Percentiles rank a stretch among this genome's conserved stretches.
Evolutionary conservation across 1,140 invertebrate genomes (phyloP).

Genomic region (Agrypnia vestita): DNA sequence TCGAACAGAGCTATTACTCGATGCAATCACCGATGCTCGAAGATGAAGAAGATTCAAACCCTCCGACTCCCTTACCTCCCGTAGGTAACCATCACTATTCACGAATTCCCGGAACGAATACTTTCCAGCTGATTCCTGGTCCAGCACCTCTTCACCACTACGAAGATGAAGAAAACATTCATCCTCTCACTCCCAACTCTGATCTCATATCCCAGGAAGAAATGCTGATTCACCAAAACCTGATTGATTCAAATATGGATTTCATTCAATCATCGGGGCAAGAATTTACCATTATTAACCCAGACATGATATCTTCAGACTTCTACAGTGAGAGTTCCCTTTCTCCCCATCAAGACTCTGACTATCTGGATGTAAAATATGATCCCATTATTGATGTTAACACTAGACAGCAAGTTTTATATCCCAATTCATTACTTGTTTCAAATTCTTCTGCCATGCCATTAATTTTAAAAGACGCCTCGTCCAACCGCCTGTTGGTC

Average conservation of each 20-base stretch:
- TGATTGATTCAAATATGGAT: slow-evolving; percentile 67
- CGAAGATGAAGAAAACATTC: slow-evolving; percentile 68
- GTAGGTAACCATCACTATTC: slow-evolving; percentile 63
- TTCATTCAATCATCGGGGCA: slow-evolving; percentile 68
- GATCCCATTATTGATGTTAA: slow-evolving; percentile 23
- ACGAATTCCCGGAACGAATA: slow-evolving; percentile 67
- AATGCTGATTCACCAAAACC: slow-evolving; percentile 63
- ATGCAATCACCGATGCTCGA: slow-evolving; percentile 69
- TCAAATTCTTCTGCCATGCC: slow-evolving; percentile 16
- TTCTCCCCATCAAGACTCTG: slow-evolving; percentile 52
- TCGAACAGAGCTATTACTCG: slow-evolving; percentile 70
- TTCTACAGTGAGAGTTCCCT: slow-evolving; percentile 57
- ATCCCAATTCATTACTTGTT: slow-evolving; percentile 29
- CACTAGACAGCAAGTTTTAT: slow-evolving; percentile 29
- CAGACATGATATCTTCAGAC: slow-evolving; percentile 56
- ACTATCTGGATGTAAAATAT: slow-evolving; percentile 53
- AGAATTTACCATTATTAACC: slow-evolving; percentile 69
- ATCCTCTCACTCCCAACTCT: slow-evolving; percentile 70
- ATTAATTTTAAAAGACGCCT: slow-evolving; percentile 30
- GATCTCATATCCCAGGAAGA: slow-evolving; percentile 70
- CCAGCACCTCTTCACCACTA: slow-evolving; percentile 65
- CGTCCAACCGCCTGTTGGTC: slow-evolving; percentile 5
- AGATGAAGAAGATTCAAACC: slow-evolving; percentile 70
- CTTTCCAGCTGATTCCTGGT: slow-evolving; percentile 68
- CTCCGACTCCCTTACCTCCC: slow-evolving; percentile 66